Base-by-base conservation (phyloP, 1,140 invertebrate genomes). In the Tetramorium simillimum region DNA sequence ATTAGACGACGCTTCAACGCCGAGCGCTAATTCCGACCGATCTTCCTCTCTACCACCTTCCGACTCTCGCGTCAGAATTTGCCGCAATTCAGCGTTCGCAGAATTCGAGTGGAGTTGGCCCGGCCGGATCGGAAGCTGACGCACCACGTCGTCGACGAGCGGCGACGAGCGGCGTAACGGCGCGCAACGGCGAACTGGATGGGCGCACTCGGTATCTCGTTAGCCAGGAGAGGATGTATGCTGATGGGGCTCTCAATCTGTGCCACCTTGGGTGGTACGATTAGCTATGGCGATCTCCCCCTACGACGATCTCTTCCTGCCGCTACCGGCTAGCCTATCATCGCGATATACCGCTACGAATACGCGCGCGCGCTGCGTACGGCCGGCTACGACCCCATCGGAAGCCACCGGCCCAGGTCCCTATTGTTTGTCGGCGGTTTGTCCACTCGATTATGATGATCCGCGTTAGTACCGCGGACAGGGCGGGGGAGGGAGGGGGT, bases 251-350 rank as follows among this genome's bases (percentile, higher is more conserved):
- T 94, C 92, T 94, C 92, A 95, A 95, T 95, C 94, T 95, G 93
- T 95, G 94, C 95, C 95, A 95, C 95, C 95, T 95, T 95, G 94
- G 94, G 93, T 95, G 94, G 94, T 95, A 95, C 93, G 92, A 95
- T 95, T 94, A 94, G 93, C 89, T 95, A 93, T 94, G 92, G 89
- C 90, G 89, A 92, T 91, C 75, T 87, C 94, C 94, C 93, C 94
- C 93, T 94, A 93, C 93, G 92, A 92, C 91, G 92, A 94, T 95
- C 93, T 94, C 94, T 95, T 95, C 94, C 95, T 95, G 95, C 93
- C 93, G 91, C 86, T 86, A 75, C 75, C 69, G 63, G 33, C 84
- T 85, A 70, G 72, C 63, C 90, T 91, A 91, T 93, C 92, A 91
- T 90, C 87, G 85, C 56, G 87, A 91, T 86, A 88, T 91, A 86